Base-by-base conservation (phyloP, 2,888 invertebrate species). In the Ashinkailepas kermadecensis region DNA sequence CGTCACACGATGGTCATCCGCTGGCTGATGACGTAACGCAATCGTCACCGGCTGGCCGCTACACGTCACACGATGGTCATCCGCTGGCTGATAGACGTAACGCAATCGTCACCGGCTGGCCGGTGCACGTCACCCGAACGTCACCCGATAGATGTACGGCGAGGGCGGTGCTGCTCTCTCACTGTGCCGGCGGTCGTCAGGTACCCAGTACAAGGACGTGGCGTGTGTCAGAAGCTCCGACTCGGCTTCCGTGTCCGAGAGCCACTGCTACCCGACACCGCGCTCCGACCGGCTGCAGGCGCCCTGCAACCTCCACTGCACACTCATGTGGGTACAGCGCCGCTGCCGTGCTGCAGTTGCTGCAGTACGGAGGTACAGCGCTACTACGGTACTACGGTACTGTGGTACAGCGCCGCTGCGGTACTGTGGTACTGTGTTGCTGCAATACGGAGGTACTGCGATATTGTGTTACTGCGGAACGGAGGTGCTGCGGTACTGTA, bases 231-330 rank as follows among this genome's bases (percentile, higher is more conserved):
- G 57, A 92, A 89, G 85, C 87, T 89, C 81, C 89, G 89, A 85
- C 86, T 88, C 64, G 86, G 86, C 81, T 87, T 87, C 21, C 21
- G 74, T 74, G 54, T 74, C 74, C 11, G 74, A 74, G 74, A 74
- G 74, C 15, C 87, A 88, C 83, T 91, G 92, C 85, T 88, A 89
- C 82, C 86, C 87, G 11, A 85, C 87, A 4, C 86, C 88, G 18
- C 90, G 89, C 85, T 92, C 92, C 9, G 86, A 87, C 21, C 87
- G 88, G 57, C 88, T 90, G 81, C 87, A 87, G 74, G 87, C 89
- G 83, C 86, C 88, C 81, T 92, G 92, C 87, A 92, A 92, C 86
- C 88, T 87, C 23, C 89, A 91, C 84, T 74, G 74, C 56, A 56
- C 21, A 18, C 74, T 74, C 74, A 56, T 74, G 74, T 74, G 21